phyloP scores from a whole-genome alignment of 1,140 invertebrate genomes.

The Luehdorfia chinensis region DNA sequence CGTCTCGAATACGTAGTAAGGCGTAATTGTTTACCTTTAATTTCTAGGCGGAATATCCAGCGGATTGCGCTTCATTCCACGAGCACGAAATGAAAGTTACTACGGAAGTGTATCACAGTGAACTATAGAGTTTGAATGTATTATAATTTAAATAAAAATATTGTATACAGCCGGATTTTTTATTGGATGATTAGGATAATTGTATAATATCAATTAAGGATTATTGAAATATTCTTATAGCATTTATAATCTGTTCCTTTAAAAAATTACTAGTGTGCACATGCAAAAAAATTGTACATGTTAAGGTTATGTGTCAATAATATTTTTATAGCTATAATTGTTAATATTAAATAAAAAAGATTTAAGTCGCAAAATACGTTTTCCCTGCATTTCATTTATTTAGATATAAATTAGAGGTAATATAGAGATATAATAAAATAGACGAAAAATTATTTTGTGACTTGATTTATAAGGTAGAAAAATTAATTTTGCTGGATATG shows the following conservation, averaged over 20 bases:
- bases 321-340: not conserved
- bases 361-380: slow-evolving; percentile 9
- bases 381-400: too few species aligned
- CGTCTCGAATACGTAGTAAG: too few species aligned
- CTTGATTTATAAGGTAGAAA: slow-evolving; percentile 3
- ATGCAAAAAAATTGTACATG: not conserved
- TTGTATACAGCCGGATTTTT: not conserved
- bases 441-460: slow-evolving; percentile 3
- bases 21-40: too few species aligned
- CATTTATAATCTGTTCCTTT: slow-evolving; percentile 14
- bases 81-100: slow-evolving; percentile 88
- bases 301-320: not conserved
- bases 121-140: slow-evolving; percentile 76
- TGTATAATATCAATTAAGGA: slow-evolving; percentile 1
- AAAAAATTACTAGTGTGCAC: too few species aligned
- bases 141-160: slow-evolving; percentile 2
- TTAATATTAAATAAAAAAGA: not conserved
- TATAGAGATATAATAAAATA: not conserved
- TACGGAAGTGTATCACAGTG: slow-evolving; percentile 87
- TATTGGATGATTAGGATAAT: not conserved
- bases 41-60: slow-evolving; percentile 82
- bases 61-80: slow-evolving; percentile 85
- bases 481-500: slow-evolving; percentile 36
- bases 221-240: too few species aligned
- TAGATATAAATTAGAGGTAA: not conserved